Percentiles rank a stretch among this genome's conserved stretches.
Evolutionary conservation across 2,113 vertebrate genomes (phyloP).

Genomic region (Terrapene triunguis): DNA sequence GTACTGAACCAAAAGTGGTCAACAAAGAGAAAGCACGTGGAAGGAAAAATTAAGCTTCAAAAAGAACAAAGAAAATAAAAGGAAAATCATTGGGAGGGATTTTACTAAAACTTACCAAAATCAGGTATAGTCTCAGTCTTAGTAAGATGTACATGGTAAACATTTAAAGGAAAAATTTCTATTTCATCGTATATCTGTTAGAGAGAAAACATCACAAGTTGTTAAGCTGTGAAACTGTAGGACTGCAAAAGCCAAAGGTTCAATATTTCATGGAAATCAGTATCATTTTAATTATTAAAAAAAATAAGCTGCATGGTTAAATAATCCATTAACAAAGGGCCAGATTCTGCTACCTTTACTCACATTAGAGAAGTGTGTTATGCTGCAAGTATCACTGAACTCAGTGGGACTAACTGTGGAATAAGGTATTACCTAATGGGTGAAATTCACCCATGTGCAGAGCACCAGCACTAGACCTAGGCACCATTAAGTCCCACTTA

Average conservation of each 20-base stretch:
- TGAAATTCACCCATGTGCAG: background rate
- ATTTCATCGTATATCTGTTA: constrained; percentile 88
- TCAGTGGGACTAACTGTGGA: background rate
- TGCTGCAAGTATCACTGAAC: background rate
- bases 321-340: background rate
- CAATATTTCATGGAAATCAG: background rate
- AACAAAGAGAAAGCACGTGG: background rate
- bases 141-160: constrained; percentile 85
- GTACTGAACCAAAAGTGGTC: background rate
- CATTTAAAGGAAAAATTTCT: constrained; percentile 86
- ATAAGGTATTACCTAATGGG: background rate
- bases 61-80: background rate
- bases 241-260: background rate
- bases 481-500: background rate
- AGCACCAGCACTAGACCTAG: background rate
- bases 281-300: background rate
- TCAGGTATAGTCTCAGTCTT: constrained; percentile 82
- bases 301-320: background rate
- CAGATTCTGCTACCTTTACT: background rate
- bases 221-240: background rate
- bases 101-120: constrained; percentile 86
- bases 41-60: background rate
- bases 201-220: constrained; percentile 10
- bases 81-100: background rate
- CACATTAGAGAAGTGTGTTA: background rate